Base-by-base conservation (phyloP, 2,888 invertebrate species). In the Prenolepis imparis region DNA sequence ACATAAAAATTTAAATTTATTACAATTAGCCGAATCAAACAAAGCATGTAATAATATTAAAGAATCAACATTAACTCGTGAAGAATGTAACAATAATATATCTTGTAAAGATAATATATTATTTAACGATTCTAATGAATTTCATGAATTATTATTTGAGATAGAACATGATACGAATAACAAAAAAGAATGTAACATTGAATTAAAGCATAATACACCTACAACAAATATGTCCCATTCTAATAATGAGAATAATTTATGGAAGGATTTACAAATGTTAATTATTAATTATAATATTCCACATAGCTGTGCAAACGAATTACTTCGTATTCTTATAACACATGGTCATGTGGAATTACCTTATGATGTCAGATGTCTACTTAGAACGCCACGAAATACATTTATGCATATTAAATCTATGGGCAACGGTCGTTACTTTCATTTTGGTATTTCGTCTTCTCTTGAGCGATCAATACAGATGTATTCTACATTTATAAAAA, bases 231-330 rank as follows among this genome's bases (percentile, higher is more conserved):
- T 41, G 1, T 11, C n/a, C 0, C n/a, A 36, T 63, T 41, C 2
- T 28, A 28, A 28, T 28, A 28, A 28, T 28, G 3, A 28, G 28
- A 28, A 28, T 41, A 3, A 63, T 64, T 64, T 64, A 39, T 39
- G 18, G 39, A 9, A 36, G 61, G 44, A 74, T 21, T 61, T 74
- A 44, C 61, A 39, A 28, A 74, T 0, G 12, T 74, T 74, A 18
- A 61, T 74, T 28, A 21, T 61, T 11, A 6, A 74, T 3, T 0
- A 11, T 44, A 74, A 74, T 5, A 44, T 74, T 44, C 44, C 61
- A 8, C 74, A 74, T 52, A 8, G n/a, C 11, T 44, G n/a, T 44
- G 74, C 44, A 24, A 74, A 74, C 15, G 15, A 74, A 4, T 52
- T 74, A 21, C 48, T 74, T n/a, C 12, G 3, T 6, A 74, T 73